These are phyloP conservation scores for Tarsius wallacei DNA, from an alignment of 2,797 vertebrate species.

Conservation along the genomic window DNA sequence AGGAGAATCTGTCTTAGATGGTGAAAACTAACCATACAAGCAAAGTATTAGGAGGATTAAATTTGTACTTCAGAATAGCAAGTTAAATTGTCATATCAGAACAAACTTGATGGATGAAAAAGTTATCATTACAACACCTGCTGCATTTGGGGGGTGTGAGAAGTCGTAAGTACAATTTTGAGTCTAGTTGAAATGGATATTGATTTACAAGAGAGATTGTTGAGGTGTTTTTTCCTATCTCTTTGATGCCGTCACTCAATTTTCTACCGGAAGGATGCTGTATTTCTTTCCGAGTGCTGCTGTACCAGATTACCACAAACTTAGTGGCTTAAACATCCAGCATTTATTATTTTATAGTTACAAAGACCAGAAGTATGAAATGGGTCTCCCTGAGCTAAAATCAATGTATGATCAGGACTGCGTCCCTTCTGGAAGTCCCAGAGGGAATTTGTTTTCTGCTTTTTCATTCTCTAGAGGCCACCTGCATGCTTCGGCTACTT, in stretches of 20 bases:
- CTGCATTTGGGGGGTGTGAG: background rate
- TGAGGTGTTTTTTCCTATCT: background rate
- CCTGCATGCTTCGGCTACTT: background rate
- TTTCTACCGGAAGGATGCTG: background rate
- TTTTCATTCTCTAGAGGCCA: background rate
- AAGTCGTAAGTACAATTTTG: background rate
- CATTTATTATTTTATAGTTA: background rate
- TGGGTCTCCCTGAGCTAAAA: background rate
- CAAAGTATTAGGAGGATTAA: background rate
- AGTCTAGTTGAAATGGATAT: background rate
- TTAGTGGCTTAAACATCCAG: background rate
- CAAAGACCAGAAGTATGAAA: background rate
- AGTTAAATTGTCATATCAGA: background rate
- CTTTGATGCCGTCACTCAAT: background rate
- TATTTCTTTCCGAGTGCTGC: background rate
- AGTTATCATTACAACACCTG: background rate
- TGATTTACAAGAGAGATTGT: background rate
- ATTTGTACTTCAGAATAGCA: constrained; percentile 28
- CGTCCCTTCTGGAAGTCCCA: background rate
- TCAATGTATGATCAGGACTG: background rate
- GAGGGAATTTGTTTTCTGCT: background rate
- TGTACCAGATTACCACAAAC: background rate
- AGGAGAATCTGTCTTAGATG: background rate
- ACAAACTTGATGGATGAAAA: background rate
- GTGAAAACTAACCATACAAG: background rate